Conservation (phyloP, 2,113 vertebrate species). For the Phrynocephalus versicolor region DNA sequence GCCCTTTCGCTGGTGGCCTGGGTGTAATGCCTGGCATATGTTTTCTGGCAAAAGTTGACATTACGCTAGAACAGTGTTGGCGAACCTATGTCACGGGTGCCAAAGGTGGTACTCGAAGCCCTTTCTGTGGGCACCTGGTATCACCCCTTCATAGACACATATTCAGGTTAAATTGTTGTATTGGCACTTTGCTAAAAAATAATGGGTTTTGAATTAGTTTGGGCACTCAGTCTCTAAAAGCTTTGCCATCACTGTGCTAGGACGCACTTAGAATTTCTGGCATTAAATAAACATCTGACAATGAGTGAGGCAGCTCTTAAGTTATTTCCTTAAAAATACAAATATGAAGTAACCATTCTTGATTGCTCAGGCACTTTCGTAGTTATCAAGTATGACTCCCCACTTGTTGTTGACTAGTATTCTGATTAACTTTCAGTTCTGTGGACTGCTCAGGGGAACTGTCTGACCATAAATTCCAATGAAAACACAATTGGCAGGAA, state of each 20-base stretch:
- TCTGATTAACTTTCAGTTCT: constrained; percentile 77
- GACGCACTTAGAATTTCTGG: too few relatives aligned
- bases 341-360: neutral
- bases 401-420: constrained; percentile 26
- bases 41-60: neutral
- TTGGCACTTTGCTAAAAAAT: too few relatives aligned
- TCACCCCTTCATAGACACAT: too few relatives aligned
- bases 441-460: constrained; percentile 97
- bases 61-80: neutral
- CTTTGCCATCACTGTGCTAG: too few relatives aligned
- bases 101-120: too few relatives aligned
- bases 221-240: too few relatives aligned
- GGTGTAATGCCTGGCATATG: too few relatives aligned
- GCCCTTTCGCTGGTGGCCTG: too few relatives aligned
- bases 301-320: neutral
- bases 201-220: too few relatives aligned
- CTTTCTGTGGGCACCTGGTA: too few relatives aligned
- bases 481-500: constrained; percentile 93
- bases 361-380: neutral
- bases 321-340: neutral
- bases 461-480: constrained; percentile 91
- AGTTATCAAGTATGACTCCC: neutral
- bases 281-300: neutral
- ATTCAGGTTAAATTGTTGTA: too few relatives aligned
- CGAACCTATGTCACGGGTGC: too few relatives aligned